Evolutionary conservation across 2,797 vertebrate species (phyloP), one percentile per base, ranked within the genome.

Genomic region (Astyanax mexicanus): DNA sequence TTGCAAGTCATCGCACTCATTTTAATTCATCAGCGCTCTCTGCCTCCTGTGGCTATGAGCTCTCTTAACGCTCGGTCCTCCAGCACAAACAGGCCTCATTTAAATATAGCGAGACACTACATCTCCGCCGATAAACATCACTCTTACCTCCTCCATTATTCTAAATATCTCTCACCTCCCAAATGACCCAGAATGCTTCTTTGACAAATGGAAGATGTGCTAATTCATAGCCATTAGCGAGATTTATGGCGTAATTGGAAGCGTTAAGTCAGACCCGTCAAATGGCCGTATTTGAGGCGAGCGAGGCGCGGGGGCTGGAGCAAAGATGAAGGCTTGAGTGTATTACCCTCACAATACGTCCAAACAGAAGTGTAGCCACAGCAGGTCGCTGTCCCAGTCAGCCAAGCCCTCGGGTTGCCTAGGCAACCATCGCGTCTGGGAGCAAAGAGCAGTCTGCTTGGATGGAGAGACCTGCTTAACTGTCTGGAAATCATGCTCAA

Each of bases 381-480:
- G 38, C 40, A 62, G 61, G 61, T 44, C 40, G 21, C 27, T 29
- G 23, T 67, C 29, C 47, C 23, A 29, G 44, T 66, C 40, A 66
- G 25, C 23, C 23, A 69, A 35, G 27, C 49, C 27, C 45, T 32
- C 8, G n/a, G 12, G 61, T 64, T 64, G 61, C 40, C 61, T 27
- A 64, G 61, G 40, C 61, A 64, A 64, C 61, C 23, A 27, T 13
- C 11, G 23, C 61, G 6, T 38, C 17, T 17, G 27, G 27, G 27
- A 37, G 17, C 35, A 25, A 69, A 49, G 11, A 49, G 66, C 66
- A 11, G 66, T 49, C 45, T 32, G 29, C 45, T 52, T 52, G 21
- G 19, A 5, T 49, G 49, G 66, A 32, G 49, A 51, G 66, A 49
- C 66, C 45, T 52, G 66, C 45, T 49, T 38, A 64, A 52, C 44